Base-by-base conservation (phyloP, 2,113 vertebrate genomes). In the Apteryx owenii region DNA sequence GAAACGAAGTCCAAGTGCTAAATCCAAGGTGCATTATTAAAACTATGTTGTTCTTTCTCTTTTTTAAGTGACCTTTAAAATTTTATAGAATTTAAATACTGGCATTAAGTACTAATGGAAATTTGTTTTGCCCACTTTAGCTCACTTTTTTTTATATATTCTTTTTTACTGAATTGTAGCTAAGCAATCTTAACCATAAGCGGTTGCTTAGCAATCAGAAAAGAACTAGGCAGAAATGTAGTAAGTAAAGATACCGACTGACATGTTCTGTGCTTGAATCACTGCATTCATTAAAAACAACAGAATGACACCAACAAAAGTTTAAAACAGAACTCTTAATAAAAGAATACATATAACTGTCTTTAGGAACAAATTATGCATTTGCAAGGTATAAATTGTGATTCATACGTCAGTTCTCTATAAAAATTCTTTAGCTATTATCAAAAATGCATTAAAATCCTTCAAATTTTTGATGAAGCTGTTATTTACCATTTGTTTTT, bases 121-220 rank as follows among this genome's bases (percentile, higher is more conserved):
- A 77, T 66, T 73, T 69, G 33, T 61, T 71, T 89, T 87, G 50
- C 81, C 80, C 42, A 62, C 50, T 96, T 96, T 65, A 91, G n/a
- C 33, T 84, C 40, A 89, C 73, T 16, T 69, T 69, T 85, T 89
- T 33, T 33, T 19, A 33, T 33, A 60, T 58, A 33, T 21, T 60
- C 56, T 86, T 93, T 88, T 78, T 85, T 92, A 90, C 51, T 87
- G 48, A 96, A 73, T 85, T 92, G 14, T 76, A 96, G 72, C 68
- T 66, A 89, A 79, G 94, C 80, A 94, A 89, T 84, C 88, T 51
- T 88, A 93, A 73, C 54, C 60, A 44, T 80, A 95, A 96, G 40
- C 73, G 91, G 96, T 96, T 98, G 91, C 91, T 97, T 90, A 96
- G 96, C 88, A 97, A 97, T 98, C 92, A 85, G 92, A 60, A 88